A percentile compares a stretch with the other conserved stretches of the same genome.
These are phyloP conservation scores for Cataglyphis altisquamis DNA, from an alignment of 2,888 invertebrate genomes.

Conservation along the genomic window DNA sequence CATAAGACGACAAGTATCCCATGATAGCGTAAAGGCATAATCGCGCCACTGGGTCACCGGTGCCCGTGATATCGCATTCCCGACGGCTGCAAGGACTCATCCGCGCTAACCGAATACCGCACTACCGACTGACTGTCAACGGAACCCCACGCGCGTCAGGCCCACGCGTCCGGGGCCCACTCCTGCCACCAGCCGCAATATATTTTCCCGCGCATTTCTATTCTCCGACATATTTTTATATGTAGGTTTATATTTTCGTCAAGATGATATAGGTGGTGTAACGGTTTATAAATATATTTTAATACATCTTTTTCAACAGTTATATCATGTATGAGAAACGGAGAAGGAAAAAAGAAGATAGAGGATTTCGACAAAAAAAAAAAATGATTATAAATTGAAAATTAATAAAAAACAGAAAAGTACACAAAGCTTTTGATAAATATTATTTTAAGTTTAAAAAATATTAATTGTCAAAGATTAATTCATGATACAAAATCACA, in stretches of 20 bases:
- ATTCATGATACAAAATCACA: background rate
- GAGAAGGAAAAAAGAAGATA: background rate
- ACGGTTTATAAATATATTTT: background rate
- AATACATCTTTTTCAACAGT: background rate
- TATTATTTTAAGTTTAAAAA: background rate
- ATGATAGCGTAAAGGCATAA: conserved; percentile 53
- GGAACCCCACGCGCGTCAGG: conserved; percentile 45
- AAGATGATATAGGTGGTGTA: no score
- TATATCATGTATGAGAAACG: background rate
- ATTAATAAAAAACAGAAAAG: background rate
- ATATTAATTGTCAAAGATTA: background rate
- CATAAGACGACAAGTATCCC: conserved; percentile 27
- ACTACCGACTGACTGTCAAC: conserved; percentile 63
- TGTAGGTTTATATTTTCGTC: conserved; percentile 16
- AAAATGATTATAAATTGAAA: background rate
- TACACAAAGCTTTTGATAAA: background rate
- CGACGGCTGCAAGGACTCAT: conserved; percentile 32
- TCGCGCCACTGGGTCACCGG: conserved; percentile 27
- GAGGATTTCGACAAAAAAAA: background rate
- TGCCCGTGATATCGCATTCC: conserved; percentile 42
- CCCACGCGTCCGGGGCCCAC: conserved; percentile 61
- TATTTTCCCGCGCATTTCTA: conserved; percentile 9
- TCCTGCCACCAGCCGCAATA: conserved; percentile 62
- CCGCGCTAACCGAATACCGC: conserved; percentile 57
- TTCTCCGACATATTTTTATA: conserved; percentile 2